These are phyloP conservation scores for Brachionus manjavacas DNA, from an alignment of 1,140 invertebrate genomes.

Conservation along the genomic window DNA sequence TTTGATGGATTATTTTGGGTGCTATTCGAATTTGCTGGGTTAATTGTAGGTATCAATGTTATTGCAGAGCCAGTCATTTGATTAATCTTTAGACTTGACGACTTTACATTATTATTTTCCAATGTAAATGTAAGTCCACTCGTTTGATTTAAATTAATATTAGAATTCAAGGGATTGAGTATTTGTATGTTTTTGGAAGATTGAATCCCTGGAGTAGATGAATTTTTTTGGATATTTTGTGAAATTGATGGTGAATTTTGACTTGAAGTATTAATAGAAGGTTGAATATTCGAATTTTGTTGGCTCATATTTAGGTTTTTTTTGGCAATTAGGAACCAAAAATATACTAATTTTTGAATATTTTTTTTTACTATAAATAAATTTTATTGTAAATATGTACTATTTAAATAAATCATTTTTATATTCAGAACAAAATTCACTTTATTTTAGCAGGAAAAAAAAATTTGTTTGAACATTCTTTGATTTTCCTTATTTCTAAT, in stretches of 20 bases:
- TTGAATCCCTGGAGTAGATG: background rate
- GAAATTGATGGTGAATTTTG: background rate
- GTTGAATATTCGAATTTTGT: background rate
- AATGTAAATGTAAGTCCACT: background rate
- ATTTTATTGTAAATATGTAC: background rate
- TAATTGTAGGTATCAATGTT: background rate
- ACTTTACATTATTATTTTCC: background rate
- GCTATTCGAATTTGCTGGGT: background rate
- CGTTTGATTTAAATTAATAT: background rate
- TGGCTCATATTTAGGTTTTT: background rate
- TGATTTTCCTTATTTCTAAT: no score
- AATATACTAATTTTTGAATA: background rate
- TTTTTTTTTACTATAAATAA: background rate
- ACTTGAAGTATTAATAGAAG: background rate
- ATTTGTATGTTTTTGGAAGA: slow-evolving; percentile 15
- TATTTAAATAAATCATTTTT: background rate
- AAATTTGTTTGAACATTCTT: no score
- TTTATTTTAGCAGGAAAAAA: background rate
- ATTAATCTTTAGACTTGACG: background rate
- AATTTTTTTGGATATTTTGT: background rate
- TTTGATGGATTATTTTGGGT: background rate
- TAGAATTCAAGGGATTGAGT: background rate
- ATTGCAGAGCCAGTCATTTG: background rate
- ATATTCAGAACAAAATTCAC: background rate
- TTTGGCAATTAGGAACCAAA: background rate